Conservation (phyloP, 2,113 vertebrate species). For the Alces alces region DNA sequence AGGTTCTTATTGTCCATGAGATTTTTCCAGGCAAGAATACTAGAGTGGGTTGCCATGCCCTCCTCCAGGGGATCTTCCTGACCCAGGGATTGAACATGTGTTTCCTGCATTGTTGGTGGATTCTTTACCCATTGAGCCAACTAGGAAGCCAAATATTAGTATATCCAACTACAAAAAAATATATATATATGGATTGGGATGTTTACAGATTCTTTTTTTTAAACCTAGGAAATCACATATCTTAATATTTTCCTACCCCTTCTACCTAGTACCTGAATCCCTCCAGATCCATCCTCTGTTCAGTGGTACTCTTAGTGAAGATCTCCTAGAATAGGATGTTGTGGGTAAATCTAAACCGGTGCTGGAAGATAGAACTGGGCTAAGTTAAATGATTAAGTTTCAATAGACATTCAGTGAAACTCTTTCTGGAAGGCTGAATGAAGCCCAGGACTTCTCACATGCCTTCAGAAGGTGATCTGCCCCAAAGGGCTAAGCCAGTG, state of each 20-base stretch:
- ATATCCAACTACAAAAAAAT: background rate
- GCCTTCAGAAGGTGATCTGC: background rate
- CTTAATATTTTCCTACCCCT: background rate
- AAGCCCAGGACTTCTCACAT: background rate
- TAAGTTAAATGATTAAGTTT: background rate
- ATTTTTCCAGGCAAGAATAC: background rate
- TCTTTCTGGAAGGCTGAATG: background rate
- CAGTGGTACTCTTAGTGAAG: background rate
- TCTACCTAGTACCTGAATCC: background rate
- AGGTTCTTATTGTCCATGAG: background rate
- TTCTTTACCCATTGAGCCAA: background rate
- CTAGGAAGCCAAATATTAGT: background rate
- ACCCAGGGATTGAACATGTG: background rate
- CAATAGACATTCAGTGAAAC: background rate
- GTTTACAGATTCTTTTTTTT: background rate
- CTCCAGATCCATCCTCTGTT: background rate
- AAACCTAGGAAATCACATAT: background rate
- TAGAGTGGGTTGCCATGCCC: background rate
- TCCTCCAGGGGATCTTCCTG: background rate
- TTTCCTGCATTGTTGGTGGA: background rate
- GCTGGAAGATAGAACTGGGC: background rate
- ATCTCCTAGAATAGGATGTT: background rate
- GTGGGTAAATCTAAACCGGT: background rate
- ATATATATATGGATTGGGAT: background rate
- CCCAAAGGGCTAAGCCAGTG: background rate